These are phyloP conservation scores for Drosophila sproati DNA, from an alignment of 1,140 invertebrate genomes.

Conservation along the genomic window DNA sequence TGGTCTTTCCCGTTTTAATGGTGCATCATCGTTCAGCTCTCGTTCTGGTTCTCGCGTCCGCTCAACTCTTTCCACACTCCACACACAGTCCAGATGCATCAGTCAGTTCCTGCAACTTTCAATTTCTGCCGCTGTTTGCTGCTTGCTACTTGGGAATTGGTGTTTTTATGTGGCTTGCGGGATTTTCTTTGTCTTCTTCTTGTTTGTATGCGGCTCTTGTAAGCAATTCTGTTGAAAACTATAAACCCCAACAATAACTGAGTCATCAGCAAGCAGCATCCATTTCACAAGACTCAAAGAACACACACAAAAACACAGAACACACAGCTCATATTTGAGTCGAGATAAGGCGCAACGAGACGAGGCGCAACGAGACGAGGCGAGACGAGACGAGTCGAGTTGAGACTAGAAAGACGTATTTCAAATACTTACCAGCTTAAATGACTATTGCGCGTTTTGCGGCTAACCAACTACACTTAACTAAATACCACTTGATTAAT, in stretches of 20 bases:
- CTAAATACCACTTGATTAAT: conserved; percentile 5
- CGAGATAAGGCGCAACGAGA: background rate
- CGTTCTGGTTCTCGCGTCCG: background rate
- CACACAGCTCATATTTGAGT: conserved; percentile 45
- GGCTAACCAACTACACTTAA: conserved; percentile 57
- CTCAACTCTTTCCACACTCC: background rate
- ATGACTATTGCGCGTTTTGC: conserved; percentile 45
- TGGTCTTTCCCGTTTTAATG: background rate
- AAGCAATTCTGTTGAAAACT: conserved; percentile 44
- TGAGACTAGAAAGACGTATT: conserved; percentile 19
- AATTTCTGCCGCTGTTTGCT: conserved; percentile 32
- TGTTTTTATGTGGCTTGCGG: background rate
- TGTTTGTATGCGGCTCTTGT: conserved; percentile 7
- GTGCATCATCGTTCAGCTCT: conserved; percentile 34
- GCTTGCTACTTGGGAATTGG: background rate
- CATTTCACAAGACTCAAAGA: background rate
- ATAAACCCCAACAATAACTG: conserved; percentile 28
- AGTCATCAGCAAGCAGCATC: conserved; percentile 32
- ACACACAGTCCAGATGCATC: conserved; percentile 10
- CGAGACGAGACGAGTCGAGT: too few species aligned
- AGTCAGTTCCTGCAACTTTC: conserved; percentile 44
- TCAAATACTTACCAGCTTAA: conserved; percentile 23
- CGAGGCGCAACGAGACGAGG: too few species aligned
- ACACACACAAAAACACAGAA: background rate
- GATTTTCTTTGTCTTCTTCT: background rate